Conservation (phyloP, 2,797 vertebrate species). For the Galago senegalensis region DNA sequence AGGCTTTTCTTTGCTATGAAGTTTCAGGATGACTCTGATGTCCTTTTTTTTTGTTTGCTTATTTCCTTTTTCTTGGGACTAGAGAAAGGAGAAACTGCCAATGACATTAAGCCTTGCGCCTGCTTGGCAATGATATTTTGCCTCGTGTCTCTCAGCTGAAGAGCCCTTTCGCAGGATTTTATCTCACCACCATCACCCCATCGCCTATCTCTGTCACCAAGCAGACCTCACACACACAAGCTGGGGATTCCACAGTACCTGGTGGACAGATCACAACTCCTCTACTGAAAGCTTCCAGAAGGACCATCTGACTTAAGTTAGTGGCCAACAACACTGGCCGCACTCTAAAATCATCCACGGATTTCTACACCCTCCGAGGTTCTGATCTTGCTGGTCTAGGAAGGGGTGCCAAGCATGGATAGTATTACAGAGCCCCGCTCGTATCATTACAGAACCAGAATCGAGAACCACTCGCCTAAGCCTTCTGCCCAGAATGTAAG, state of each 20-base stretch:
- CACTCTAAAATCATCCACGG: background rate
- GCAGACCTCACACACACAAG: background rate
- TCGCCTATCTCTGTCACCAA: background rate
- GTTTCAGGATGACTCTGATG: constrained; percentile 46
- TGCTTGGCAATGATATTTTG: background rate
- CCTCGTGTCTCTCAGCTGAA: background rate
- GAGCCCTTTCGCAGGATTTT: background rate
- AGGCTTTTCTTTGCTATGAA: background rate
- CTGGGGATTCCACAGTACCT: background rate
- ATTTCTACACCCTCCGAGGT: background rate
- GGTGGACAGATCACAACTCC: background rate
- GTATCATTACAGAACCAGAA: background rate
- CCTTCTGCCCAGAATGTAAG: background rate
- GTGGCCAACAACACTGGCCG: background rate
- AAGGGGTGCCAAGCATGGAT: background rate
- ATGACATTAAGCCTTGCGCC: background rate
- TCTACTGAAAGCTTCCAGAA: background rate
- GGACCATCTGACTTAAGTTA: background rate
- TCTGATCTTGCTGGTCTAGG: background rate
- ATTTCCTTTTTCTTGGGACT: background rate
- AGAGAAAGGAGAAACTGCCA: background rate
- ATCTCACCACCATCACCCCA: background rate
- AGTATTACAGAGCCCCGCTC: background rate
- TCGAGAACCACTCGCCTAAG: background rate
- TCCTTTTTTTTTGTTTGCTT: background rate